Evolutionary conservation across 2,888 invertebrate genomes (phyloP).

Genomic region (Amphipoea oculea): DNA sequence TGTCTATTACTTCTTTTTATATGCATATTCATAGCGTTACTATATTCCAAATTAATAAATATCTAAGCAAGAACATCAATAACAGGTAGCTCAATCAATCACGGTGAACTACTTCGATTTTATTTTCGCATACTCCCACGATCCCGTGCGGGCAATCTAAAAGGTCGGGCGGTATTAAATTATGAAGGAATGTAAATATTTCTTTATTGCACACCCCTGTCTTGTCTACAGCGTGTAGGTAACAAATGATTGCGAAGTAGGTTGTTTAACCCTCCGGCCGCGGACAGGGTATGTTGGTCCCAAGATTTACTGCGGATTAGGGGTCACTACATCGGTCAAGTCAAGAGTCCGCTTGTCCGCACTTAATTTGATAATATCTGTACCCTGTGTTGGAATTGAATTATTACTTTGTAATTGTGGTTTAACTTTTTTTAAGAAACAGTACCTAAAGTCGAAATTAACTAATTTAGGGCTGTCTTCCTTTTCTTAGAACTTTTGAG

Average conservation of each 20-base stretch:
- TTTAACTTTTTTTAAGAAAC: neutral
- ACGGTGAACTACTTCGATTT: slow-evolving; percentile 37
- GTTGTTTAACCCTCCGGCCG: slow-evolving; percentile 85
- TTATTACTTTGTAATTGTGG: slow-evolving; percentile 63
- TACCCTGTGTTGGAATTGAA: slow-evolving; percentile 76
- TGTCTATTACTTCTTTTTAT: slow-evolving; percentile 8
- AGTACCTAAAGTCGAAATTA: slow-evolving; percentile 5
- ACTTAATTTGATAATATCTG: slow-evolving; percentile 83
- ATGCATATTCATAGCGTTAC: slow-evolving; percentile 16
- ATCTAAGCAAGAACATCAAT: slow-evolving; percentile 49
- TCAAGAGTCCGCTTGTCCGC: slow-evolving; percentile 85
- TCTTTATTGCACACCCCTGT: slow-evolving; percentile 75
- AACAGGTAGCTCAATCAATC: slow-evolving; percentile 57
- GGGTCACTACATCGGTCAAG: slow-evolving; percentile 89
- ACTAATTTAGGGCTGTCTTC: neutral
- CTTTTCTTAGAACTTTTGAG: neutral
- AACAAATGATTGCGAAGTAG: slow-evolving; percentile 88
- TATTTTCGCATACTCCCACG: slow-evolving; percentile 48
- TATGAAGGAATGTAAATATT: slow-evolving; percentile 70
- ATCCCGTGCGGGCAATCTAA: slow-evolving; percentile 48
- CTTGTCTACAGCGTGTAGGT: slow-evolving; percentile 82
- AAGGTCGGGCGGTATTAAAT: slow-evolving; percentile 60
- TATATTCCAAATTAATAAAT: slow-evolving; percentile 44
- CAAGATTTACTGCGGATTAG: slow-evolving; percentile 90
- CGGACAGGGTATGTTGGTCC: slow-evolving; percentile 74